Evolutionary conservation across 2,797 vertebrate genomes (phyloP).

Genomic region (Cyclopterus lumpus): DNA sequence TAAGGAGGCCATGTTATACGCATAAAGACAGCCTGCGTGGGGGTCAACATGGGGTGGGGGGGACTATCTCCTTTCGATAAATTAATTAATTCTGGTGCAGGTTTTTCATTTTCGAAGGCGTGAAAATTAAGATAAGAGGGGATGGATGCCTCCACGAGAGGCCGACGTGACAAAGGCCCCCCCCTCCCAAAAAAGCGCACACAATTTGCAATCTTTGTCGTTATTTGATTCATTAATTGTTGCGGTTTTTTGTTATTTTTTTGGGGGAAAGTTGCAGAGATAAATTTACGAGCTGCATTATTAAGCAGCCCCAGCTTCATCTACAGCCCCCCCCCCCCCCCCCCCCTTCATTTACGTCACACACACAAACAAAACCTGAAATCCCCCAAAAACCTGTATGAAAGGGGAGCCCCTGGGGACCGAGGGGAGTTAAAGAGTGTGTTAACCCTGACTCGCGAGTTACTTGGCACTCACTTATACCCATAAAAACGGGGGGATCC

Average conservation of each 20-base stretch:
- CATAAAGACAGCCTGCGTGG: constrained; percentile 30
- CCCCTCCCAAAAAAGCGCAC: background rate
- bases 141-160: constrained; percentile 13
- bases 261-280: constrained; percentile 41
- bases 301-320: constrained; percentile 39
- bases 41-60: constrained; percentile 43
- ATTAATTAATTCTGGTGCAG: constrained; percentile 16
- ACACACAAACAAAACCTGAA: constrained; percentile 25
- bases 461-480: constrained; percentile 55
- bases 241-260: background rate
- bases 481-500: constrained; percentile 69
- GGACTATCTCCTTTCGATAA: constrained; percentile 19
- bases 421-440: constrained; percentile 36
- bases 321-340: constrained; percentile 14
- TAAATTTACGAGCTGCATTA: constrained; percentile 59
- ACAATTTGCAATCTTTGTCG: constrained; percentile 34
- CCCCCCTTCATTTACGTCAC: constrained; percentile 36
- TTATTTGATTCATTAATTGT: constrained; percentile 37
- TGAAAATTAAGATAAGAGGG: constrained; percentile 49
- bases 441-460: constrained; percentile 65
- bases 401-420: constrained; percentile 60
- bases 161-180: constrained; percentile 12
- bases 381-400: constrained; percentile 57
- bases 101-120: constrained; percentile 9
- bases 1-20: constrained; percentile 54